These are phyloP conservation scores for Turnix velox DNA, from an alignment of 2,113 vertebrate genomes.

Conservation along the genomic window DNA sequence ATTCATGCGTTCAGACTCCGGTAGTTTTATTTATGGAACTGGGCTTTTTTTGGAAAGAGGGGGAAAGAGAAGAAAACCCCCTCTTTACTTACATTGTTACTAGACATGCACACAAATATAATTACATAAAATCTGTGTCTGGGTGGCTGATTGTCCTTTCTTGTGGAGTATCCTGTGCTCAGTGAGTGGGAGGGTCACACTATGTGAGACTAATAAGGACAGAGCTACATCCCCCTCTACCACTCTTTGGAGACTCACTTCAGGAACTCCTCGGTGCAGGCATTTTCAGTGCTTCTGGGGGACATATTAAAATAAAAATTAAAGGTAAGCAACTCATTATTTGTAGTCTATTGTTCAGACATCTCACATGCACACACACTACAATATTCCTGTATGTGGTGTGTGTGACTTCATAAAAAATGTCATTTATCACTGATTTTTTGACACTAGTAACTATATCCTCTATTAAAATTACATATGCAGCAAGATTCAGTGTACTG, in stretches of 20 bases:
- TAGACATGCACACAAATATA: neutral
- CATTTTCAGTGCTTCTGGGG: slow-evolving; percentile 51
- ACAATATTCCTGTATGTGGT: neutral
- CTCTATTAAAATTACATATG: neutral
- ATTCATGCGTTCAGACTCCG: neutral
- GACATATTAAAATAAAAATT: neutral
- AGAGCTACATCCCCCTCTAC: slow-evolving; percentile 80
- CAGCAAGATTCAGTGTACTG: neutral
- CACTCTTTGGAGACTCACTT: slow-evolving; percentile 66
- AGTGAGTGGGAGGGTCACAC: slow-evolving; percentile 94
- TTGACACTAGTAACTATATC: neutral
- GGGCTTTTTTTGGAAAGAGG: neutral
- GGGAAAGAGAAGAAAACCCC: neutral
- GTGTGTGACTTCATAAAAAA: neutral
- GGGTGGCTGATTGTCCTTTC: slow-evolving; percentile 67
- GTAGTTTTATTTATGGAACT: slow-evolving; percentile 14
- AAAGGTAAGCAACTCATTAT: slow-evolving; percentile 71
- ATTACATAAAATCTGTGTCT: slow-evolving; percentile 3
- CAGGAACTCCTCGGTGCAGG: slow-evolving; percentile 61
- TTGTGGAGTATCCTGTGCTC: slow-evolving; percentile 77
- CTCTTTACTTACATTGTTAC: neutral
- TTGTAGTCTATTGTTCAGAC: neutral
- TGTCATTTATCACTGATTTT: neutral
- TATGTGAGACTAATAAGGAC: slow-evolving; percentile 95
- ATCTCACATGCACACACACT: fast-evolving